Base-by-base conservation (phyloP, 2,888 invertebrate species). In the Calephelis perditalis region DNA sequence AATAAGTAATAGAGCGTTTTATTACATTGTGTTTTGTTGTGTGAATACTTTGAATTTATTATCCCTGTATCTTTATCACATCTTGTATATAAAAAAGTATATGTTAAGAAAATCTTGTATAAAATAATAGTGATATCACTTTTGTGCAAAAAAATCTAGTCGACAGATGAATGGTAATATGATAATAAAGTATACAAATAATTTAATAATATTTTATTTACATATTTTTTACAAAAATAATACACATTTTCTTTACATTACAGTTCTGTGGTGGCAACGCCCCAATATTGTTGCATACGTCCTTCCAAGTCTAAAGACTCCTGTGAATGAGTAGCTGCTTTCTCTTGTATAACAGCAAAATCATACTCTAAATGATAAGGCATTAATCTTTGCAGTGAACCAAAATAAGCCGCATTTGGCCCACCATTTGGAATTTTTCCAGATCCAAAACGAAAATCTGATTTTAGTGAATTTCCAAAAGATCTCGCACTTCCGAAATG, bases 271-370 rank as follows among this genome's bases (percentile, higher is more conserved):
- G 96, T 96, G 11, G 96, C 96, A 56, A 97, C 96, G 58, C 96
- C 96, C 97, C 97, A 97, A 82, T 97, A 97, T 73, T 96, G 96
- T 71, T 96, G 95, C 95, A 97, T 96, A 60, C 97, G 92, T 60
- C 93, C 93, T 74, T 96, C 96, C 65, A 95, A 92, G 74, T 96
- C 96, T 66, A 95, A 82, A 0, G 96, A 96, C 74, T 96, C 96
- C 70, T 94, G 91, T 58, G 86, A 85, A 61, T 91, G 91, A 52
- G 93, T 52, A 26, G 52, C 92, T 45, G 92, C 91, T 70, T 96
- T 92, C 77, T 96, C 96, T 75, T 96, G 95, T 78, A 96, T 96
- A 37, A 95, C 94, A 47, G 95, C 94, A 79, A 96, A 96, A 80
- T 96, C 96, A 73, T 96, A 96, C 74, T 96, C 96, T 73, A 96